Percentiles rank a stretch among this genome's conserved stretches.
Evolutionary conservation across 1,140 invertebrate species (phyloP).

Genomic region (Drosophila mayri): DNA sequence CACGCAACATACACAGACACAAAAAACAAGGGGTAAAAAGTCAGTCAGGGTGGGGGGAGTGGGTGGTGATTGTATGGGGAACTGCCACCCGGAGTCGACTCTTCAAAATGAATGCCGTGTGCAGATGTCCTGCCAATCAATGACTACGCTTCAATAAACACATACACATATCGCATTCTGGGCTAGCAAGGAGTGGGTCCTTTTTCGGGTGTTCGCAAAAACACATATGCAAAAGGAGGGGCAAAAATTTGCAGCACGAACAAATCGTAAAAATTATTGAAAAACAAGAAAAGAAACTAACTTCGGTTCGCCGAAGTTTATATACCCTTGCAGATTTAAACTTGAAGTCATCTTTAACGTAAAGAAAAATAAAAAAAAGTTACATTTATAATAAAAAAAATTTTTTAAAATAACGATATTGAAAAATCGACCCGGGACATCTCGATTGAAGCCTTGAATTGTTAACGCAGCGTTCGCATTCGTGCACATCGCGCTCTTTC

Average conservation of each 20-base stretch:
- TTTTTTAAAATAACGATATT: too few relatives aligned
- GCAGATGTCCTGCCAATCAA: slow-evolving; percentile 85
- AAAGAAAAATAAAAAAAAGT: too few relatives aligned
- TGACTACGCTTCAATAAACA: slow-evolving; percentile 84
- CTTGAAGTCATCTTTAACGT: too few relatives aligned
- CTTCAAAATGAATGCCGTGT: slow-evolving; percentile 84
- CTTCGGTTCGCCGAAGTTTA: too few relatives aligned
- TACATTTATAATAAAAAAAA: too few relatives aligned
- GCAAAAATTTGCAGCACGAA: slow-evolving; percentile 76
- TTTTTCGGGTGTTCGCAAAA: slow-evolving; percentile 22
- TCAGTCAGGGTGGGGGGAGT: background rate
- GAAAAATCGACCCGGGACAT: too few relatives aligned
- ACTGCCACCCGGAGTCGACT: slow-evolving; percentile 48
- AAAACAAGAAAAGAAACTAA: too few relatives aligned
- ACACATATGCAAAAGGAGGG: slow-evolving; percentile 30
- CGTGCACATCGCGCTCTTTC: too few relatives aligned
- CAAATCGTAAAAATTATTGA: slow-evolving; percentile 80
- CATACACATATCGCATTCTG: slow-evolving; percentile 61
- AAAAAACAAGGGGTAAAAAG: background rate
- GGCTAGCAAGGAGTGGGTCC: background rate
- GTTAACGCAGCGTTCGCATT: too few relatives aligned
- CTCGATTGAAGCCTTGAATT: too few relatives aligned
- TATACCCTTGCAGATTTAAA: too few relatives aligned
- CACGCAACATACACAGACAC: slow-evolving; percentile 18
- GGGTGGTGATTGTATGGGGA: too few relatives aligned